These are phyloP conservation scores for Pseudachorutes palmiensis DNA, from an alignment of 1,140 invertebrate genomes.

Conservation along the genomic window DNA sequence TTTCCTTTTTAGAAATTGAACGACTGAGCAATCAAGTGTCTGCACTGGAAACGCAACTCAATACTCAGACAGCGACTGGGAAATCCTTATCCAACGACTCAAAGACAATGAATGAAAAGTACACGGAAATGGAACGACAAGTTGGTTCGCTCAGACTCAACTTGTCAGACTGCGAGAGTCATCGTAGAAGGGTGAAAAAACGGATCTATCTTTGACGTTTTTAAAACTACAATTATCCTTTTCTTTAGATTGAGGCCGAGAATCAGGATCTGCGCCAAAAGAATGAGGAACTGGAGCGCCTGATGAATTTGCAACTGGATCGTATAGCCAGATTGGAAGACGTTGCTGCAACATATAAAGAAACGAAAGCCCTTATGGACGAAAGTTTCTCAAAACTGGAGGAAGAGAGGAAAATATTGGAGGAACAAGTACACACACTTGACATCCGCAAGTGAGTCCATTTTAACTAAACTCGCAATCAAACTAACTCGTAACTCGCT, in stretches of 20 bases:
- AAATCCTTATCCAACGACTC: constrained; percentile 20
- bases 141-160: constrained; percentile 27
- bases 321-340: constrained; percentile 20
- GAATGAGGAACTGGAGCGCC: constrained; percentile 8
- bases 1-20: constrained; percentile 26
- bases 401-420: constrained; percentile 21
- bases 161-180: constrained; percentile 24
- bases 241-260: constrained; percentile 25
- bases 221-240: neutral
- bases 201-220: neutral
- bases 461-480: neutral
- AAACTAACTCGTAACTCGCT: neutral
- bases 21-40: constrained; percentile 18
- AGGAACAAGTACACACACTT: constrained; percentile 12
- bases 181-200: constrained; percentile 22
- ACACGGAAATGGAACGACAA: constrained; percentile 25
- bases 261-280: constrained; percentile 23
- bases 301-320: constrained; percentile 15
- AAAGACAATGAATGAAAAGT: constrained; percentile 20
- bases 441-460: constrained; percentile 26
- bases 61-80: constrained; percentile 5
- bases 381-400: constrained; percentile 8
- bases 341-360: constrained; percentile 17
- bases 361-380: constrained; percentile 25
- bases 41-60: constrained; percentile 23